phyloP scores from a whole-genome alignment of 2,797 vertebrate genomes.

The Karalla daura region DNA sequence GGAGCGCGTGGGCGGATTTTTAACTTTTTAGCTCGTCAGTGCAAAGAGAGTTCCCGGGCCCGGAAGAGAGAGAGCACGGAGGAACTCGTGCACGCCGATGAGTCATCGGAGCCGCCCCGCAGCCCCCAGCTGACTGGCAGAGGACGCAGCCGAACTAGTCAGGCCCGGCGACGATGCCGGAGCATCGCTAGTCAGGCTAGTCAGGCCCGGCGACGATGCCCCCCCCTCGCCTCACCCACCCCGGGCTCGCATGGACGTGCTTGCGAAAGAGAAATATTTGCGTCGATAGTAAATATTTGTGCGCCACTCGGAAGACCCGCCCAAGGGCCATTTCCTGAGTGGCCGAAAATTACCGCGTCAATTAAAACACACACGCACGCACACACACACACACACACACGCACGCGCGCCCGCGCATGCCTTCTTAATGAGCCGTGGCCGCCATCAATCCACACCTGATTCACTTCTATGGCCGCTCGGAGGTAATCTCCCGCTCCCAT shows the following conservation, averaged over 20 bases:
- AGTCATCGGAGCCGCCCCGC: conserved; percentile 73
- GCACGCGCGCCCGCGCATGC: too few species aligned
- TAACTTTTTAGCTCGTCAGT: conserved; percentile 68
- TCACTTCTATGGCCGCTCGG: conserved; percentile 71
- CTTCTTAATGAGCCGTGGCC: conserved; percentile 77
- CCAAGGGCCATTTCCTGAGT: conserved; percentile 82
- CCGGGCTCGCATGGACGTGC: conserved; percentile 47
- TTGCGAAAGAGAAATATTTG: conserved; percentile 74
- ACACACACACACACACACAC: conserved; percentile 70
- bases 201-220: conserved; percentile 42
- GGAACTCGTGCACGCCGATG: conserved; percentile 70
- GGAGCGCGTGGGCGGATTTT: conserved; percentile 53
- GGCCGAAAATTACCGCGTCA: conserved; percentile 74
- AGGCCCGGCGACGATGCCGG: conserved; percentile 44
- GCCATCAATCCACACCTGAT: conserved; percentile 73
- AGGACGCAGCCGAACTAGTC: conserved; percentile 40
- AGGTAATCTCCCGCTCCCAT: conserved; percentile 76
- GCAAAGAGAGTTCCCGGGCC: conserved; percentile 71
- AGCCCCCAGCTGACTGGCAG: conserved; percentile 62
- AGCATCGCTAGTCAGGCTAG: conserved; percentile 35
- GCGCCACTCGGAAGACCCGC: conserved; percentile 78
- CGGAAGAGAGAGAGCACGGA: conserved; percentile 53
- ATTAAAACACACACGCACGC: conserved; percentile 74
- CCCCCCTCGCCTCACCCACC: conserved; percentile 36
- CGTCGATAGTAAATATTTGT: conserved; percentile 81